Base-by-base conservation (phyloP, 2,113 vertebrate genomes). In the Turdus rufiventris region DNA sequence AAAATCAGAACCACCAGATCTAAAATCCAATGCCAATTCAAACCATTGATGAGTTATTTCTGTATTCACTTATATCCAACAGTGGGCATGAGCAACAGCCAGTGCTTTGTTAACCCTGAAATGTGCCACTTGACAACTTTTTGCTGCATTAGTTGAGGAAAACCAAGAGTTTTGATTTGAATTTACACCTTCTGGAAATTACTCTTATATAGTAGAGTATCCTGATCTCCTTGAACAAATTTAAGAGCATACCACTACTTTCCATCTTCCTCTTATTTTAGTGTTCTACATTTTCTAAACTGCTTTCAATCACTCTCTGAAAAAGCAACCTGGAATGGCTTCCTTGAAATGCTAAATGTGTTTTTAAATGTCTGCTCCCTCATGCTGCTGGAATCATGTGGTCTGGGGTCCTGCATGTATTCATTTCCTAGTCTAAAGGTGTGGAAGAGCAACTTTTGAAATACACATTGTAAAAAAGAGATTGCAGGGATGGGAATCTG, bases 1-100 rank as follows among this genome's bases (percentile, higher is more conserved):
- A 97, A 98, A 98, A 98, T 98, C 95, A 98, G 96, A 97, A 97
- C 94, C 96, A 97, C 79, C 71, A 85, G 79, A 95, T 92, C 94
- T 81, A 61, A 96, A 97, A 95, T 88, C 62, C 67, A 81, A 54
- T 91, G 89, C 93, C 96, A 97, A 88, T 79, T 95, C 93, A 94
- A 97, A 91, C 76, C 82, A 92, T 65, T 62, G 18, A 31, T 31
- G 43, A 95, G 88, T 96, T 98, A 97, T 90, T 97, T 95, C 91
- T 95, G 56, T 96, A 88, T 96, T 97, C 92, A 91, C 66, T 97
- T 96, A 92, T 60, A 96, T 91, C 92, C 62, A 95, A 9, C 33
- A 88, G 91, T 13, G 42, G 83, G 80, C 89, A 93, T 89, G 95
- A 97, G 78, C 94, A 97, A 95, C 50, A 93, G 17, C n/a, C 88